These are phyloP conservation scores for Nemotelus pantherinus DNA, from an alignment of 2,888 invertebrate species.

Conservation along the genomic window DNA sequence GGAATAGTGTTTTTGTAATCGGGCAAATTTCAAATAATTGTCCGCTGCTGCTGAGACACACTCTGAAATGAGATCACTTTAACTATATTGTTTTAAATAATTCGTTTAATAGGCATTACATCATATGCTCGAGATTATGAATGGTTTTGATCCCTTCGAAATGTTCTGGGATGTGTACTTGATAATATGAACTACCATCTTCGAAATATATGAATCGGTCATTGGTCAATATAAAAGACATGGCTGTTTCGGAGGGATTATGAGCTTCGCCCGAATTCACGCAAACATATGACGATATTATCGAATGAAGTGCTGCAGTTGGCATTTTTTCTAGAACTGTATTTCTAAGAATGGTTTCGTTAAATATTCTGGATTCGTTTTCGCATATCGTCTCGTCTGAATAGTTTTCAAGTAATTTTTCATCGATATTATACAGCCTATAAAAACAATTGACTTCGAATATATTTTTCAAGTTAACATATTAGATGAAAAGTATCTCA, in stretches of 20 bases:
- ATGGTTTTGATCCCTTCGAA: slow-evolving; percentile 59
- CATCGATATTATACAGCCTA: slow-evolving; percentile 57
- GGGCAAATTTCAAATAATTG: slow-evolving; percentile 61
- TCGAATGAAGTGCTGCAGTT: slow-evolving; percentile 52
- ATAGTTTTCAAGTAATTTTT: slow-evolving; percentile 55
- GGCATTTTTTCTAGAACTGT: slow-evolving; percentile 54
- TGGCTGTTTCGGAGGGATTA: slow-evolving; percentile 30
- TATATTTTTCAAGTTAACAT: background rate
- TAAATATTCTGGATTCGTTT: slow-evolving; percentile 56
- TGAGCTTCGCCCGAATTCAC: slow-evolving; percentile 46
- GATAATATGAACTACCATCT: slow-evolving; percentile 51
- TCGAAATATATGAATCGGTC: slow-evolving; percentile 54
- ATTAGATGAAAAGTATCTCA: too few relatives aligned
- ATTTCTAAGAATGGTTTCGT: slow-evolving; percentile 54
- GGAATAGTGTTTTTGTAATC: slow-evolving; percentile 56
- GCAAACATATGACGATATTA: slow-evolving; percentile 53
- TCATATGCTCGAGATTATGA: slow-evolving; percentile 58
- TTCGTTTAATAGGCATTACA: slow-evolving; percentile 54
- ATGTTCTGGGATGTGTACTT: slow-evolving; percentile 55
- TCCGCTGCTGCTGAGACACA: slow-evolving; percentile 60
- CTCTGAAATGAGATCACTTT: slow-evolving; percentile 52
- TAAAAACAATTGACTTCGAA: slow-evolving; percentile 6
- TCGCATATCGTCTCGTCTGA: slow-evolving; percentile 53
- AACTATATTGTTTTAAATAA: background rate
- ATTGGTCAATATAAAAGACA: slow-evolving; percentile 54